Evolutionary conservation across 2,113 vertebrate species (phyloP), one percentile per base, ranked within the genome.

Genomic region (Paracanthobrama guichenoti): DNA sequence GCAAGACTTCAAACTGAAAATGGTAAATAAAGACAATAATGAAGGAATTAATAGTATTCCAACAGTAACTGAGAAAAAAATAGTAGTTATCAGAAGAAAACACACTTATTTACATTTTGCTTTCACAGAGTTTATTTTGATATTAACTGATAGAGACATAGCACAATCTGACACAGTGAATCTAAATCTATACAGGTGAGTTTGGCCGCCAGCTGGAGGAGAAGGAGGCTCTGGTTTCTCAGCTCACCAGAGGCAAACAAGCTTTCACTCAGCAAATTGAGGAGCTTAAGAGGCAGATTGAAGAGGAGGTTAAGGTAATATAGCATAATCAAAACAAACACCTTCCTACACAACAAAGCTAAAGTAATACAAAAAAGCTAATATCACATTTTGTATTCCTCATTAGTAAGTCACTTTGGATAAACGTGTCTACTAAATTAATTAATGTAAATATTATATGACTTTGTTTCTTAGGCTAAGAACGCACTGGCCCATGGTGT

Each of bases 171-270:
- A 18, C 4, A 46, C n/a, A 64, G 16, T 55, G 12, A 28, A 11
- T 48, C 2, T 64, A 35, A 46, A 62, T 79, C 35, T 62, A 6
- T 14, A 20, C 35, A 88, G 92, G 91, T 81, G 92, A 95, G 67
- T 90, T 94, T 87, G 1, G 62, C 42, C 94, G 92, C 75, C 93
- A 92, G 42, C 88, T 95, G 0, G 93, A 94, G 90, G 95, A 96
- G 86, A 95, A 95, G 57, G 94, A 95, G n/a, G 89, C 91, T 66
- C 86, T 94, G 48, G 85, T 88, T 71, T 86, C 88, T 88, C 94
- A 91, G 92, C 87, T 82, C 88, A 84, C 87, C 55, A 88, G 46
- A 13, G 46, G 46, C 46, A 48, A 48, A 48, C 46, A 48, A 48
- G 46, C 46, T 48, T 48, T 48, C 79, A 89, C 85, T 67, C 86